Evolutionary conservation across 2,797 vertebrate species (phyloP), one percentile per base, ranked within the genome.

Genomic region (Danio aesculapii): DNA sequence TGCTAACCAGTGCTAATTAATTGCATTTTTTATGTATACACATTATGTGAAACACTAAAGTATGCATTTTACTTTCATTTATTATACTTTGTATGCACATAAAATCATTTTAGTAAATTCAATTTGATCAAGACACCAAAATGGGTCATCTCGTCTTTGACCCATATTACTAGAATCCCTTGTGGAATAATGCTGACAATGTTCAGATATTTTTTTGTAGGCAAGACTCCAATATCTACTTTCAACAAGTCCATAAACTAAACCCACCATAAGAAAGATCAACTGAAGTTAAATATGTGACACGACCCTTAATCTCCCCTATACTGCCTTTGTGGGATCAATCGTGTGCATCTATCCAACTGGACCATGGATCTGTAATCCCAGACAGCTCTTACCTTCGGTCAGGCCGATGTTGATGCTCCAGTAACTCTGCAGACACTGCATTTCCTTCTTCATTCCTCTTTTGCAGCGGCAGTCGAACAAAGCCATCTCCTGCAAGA

Each of bases 351-450:
- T 12, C 59, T 79, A 3, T 43, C 39, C 13, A 1, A 44, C 46
- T 43, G 12, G 46, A 47, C 13, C 61, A 66, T 62, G 10, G 11
- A 44, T 66, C 52, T 8, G 39, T 64, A 47, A 81, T 64, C 21
- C 44, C 61, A 58, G 12, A 58, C 61, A 66, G 78, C 52, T 2
- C 94, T 62, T 93, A 99, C 98, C 98, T 91, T 97, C 97, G 0
- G 92, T 93, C 84, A 97, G 93, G 83, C 97, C 97, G 87, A 97
- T 95, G 91, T 98, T 96, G 84, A 99, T 97, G 89, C 96, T 96
- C 98, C 98, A 99, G 93, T 98, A 99, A 91, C 95, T 97, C 94
- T 98, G 97, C 86, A 99, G 93, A 91, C 98, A 99, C 93, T 96
- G 95, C 75, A 98, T 93, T 92, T 99, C 98, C 91, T 94, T 98